These are phyloP conservation scores for Philopotamus ludificatus DNA, from an alignment of 1,140 invertebrate species.

Conservation along the genomic window DNA sequence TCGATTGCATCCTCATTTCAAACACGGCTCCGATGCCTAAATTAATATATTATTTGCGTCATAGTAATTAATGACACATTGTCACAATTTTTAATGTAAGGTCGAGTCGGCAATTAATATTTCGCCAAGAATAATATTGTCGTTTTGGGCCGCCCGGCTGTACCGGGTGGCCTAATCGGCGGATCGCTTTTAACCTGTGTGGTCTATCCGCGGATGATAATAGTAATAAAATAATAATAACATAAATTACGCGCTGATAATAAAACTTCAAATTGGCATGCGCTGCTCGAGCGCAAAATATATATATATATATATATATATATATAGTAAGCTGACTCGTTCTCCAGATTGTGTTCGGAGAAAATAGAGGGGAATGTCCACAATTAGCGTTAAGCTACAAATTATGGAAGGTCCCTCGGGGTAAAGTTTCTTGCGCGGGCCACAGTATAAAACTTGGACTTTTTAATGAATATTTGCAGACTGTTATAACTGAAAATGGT, in stretches of 20 bases:
- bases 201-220: too few relatives aligned
- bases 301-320: background rate
- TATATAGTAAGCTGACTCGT: background rate
- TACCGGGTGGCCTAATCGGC: too few relatives aligned
- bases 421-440: background rate
- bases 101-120: too few relatives aligned
- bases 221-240: too few relatives aligned
- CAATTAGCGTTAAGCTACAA: slow-evolving; percentile 19
- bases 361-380: background rate
- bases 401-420: slow-evolving; percentile 12
- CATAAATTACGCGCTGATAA: background rate
- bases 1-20: too few relatives aligned
- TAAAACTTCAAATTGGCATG: background rate
- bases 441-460: slow-evolving; percentile 19
- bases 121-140: too few relatives aligned
- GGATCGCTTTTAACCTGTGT: too few relatives aligned
- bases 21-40: too few relatives aligned
- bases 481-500: slow-evolving; percentile 33
- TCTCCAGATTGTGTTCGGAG: background rate
- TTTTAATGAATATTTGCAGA: slow-evolving; percentile 29
- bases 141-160: too few relatives aligned
- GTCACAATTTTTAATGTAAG: too few relatives aligned
- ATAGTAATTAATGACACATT: too few relatives aligned
- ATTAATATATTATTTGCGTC: too few relatives aligned
- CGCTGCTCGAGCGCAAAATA: slow-evolving; percentile 1